These are phyloP conservation scores for Petaurus breviceps DNA, from an alignment of 2,113 vertebrate species.

Conservation along the genomic window DNA sequence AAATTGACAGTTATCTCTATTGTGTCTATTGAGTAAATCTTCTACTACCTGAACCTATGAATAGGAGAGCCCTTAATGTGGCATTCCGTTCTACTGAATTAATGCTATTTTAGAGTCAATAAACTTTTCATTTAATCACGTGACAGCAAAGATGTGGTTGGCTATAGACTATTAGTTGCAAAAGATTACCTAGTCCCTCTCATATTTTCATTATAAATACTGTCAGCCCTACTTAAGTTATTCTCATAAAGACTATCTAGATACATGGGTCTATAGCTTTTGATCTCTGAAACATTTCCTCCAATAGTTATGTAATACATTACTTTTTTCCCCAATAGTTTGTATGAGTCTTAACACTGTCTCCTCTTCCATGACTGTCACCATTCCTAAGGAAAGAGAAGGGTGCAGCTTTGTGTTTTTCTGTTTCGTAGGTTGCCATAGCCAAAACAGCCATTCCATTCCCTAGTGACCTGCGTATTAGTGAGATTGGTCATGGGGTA, in stretches of 20 bases:
- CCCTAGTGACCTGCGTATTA: background rate
- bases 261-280: background rate
- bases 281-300: background rate
- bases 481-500: background rate
- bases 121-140: background rate
- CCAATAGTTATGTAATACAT: background rate
- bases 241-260: background rate
- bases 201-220: background rate
- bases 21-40: conserved; percentile 14
- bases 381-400: background rate
- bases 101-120: background rate
- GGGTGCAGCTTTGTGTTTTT: background rate
- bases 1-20: conserved; percentile 11
- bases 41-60: background rate
- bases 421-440: background rate
- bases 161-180: background rate
- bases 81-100: background rate
- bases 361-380: background rate
- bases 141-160: background rate
- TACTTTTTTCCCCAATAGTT: background rate
- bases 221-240: background rate
- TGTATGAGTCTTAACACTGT: background rate
- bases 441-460: background rate
- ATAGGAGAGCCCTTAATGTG: background rate
- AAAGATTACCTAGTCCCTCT: background rate